A percentile compares a stretch with the other conserved stretches of the same genome.
Conservation (phyloP, 2,113 vertebrate genomes). For the Sapajus apella region DNA sequence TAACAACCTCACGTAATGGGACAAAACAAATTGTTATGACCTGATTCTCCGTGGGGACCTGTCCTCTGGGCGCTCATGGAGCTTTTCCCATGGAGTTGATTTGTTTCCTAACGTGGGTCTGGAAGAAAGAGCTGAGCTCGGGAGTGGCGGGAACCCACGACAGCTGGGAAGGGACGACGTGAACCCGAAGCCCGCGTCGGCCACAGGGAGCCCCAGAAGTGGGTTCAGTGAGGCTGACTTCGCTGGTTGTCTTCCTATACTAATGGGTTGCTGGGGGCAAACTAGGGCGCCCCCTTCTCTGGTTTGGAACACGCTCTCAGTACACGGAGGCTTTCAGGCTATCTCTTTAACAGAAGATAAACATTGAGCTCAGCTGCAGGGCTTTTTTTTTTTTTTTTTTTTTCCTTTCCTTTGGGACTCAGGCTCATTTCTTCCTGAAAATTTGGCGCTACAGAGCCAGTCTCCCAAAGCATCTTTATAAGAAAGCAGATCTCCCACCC, state of each 20-base stretch:
- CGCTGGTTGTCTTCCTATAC: not conserved
- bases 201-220: not conserved
- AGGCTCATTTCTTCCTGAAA: conserved; percentile 43
- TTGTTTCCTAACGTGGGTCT: not conserved
- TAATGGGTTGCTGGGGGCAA: not conserved
- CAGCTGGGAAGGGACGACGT: not conserved
- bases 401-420: not conserved
- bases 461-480: conserved; percentile 52
- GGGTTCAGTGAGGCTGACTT: not conserved
- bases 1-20: not conserved
- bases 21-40: not conserved
- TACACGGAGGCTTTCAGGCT: not conserved
- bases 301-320: not conserved
- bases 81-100: not conserved
- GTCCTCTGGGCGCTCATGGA: not conserved
- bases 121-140: not conserved
- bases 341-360: not conserved
- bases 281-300: not conserved
- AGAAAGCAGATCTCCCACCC: conserved; percentile 55
- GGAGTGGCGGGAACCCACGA: not conserved
- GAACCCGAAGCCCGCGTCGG: accelerated
- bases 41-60: not conserved
- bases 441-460: not conserved
- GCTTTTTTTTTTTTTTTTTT: no score
- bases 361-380: not conserved